Evolutionary conservation across 2,797 vertebrate genomes (phyloP), one percentile per base, ranked within the genome.

Genomic region (Danio kyathit): DNA sequence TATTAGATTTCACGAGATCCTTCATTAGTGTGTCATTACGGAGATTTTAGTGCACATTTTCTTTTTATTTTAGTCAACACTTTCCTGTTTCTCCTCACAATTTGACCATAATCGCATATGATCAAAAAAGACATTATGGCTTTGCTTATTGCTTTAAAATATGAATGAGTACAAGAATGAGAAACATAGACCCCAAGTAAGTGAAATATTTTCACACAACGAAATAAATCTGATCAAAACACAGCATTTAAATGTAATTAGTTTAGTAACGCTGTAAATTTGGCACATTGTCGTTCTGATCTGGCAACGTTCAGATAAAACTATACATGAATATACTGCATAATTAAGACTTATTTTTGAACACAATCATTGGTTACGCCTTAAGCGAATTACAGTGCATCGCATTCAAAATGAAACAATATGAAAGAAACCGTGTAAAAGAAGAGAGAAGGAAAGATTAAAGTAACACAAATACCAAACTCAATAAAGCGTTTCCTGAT

Each of bases 1-100:
- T 60, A 64, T 76, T 71, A 81, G 73, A 75, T 79, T 83, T 74
- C n/a, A 59, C 14, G 67, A 51, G n/a, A 63, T 17, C 56, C n/a
- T 48, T 38, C 43, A 56, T 63, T 74, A 79, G 54, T 60, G 40
- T 75, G 64, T 10, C 7, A n/a, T 77, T 38, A 67, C n/a, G 46
- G 64, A 69, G 59, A 69, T 51, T 70, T 61, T 79, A 71, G 66
- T 79, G 66, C 66, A 70, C 65, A 40, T 52, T 29, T 29, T n/a
- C n/a, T n/a, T n/a, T 29, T 29, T 29, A 29, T 29, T 29, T 29
- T 13, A 52, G 29, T 61, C 56, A 40, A 71, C 77, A 49, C 65
- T 59, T 78, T 46, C 12, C 29, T 5, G 40, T 29, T 59, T 73
- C 40, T 21, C n/a, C 21, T 52, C 74, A 75, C 52, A n/a, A 52